Evolutionary conservation across 2,888 invertebrate genomes (phyloP).

Genomic region (Electrophaes corylata): DNA sequence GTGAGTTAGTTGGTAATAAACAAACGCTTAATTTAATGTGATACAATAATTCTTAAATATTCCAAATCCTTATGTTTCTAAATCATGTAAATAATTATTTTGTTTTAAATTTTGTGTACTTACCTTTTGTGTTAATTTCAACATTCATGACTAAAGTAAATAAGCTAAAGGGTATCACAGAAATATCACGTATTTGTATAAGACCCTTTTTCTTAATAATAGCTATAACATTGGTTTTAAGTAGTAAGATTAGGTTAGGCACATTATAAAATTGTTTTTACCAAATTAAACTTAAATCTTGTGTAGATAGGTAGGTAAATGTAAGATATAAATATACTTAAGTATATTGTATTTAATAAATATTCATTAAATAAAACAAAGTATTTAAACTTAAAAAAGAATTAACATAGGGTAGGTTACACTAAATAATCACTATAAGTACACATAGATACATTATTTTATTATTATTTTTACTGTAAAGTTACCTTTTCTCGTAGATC

Average conservation of each 20-base stretch:
- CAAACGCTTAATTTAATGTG: constrained; percentile 3
- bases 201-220: too few relatives aligned
- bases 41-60: constrained; percentile 11
- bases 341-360: not conserved
- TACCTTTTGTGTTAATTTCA: not conserved
- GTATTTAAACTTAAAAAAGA: too few relatives aligned
- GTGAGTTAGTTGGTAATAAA: constrained; percentile 6
- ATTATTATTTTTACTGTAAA: too few relatives aligned
- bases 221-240: not conserved
- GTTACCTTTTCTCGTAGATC: too few relatives aligned
- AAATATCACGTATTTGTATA: too few relatives aligned
- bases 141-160: not conserved
- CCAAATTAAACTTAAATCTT: not conserved
- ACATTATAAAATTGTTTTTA: not conserved
- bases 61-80: constrained; percentile 5
- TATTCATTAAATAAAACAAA: too few relatives aligned
- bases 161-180: too few relatives aligned
- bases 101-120: constrained; percentile 2
- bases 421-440: too few relatives aligned
- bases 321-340: not conserved
- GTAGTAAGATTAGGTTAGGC: not conserved
- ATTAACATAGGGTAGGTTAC: too few relatives aligned
- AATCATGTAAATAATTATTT: not conserved
- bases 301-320: not conserved
- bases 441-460: too few relatives aligned